Evolutionary conservation across 2,797 vertebrate genomes (phyloP).

Genomic region (Pygocentrus nattereri): DNA sequence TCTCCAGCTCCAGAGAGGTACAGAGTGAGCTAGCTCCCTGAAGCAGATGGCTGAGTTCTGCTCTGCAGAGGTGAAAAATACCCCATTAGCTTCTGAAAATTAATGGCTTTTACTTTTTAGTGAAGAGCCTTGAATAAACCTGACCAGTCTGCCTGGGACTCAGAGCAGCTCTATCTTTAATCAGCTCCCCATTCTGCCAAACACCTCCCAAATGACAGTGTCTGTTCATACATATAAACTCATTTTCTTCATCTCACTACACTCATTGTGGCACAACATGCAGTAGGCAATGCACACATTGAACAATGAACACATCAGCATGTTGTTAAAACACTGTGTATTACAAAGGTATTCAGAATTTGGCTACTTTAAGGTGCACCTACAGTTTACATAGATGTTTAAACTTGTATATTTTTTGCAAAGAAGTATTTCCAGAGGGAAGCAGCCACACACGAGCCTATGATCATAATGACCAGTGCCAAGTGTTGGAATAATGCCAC

Average conservation of each 20-base stretch:
- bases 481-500: not conserved
- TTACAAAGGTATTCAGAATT: not conserved
- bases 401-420: not conserved
- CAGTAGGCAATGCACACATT: too few relatives aligned
- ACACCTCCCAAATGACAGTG: constrained; percentile 14
- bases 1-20: constrained; percentile 65
- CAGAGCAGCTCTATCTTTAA: constrained; percentile 34
- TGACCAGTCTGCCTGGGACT: constrained; percentile 64
- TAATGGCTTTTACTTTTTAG: constrained; percentile 75
- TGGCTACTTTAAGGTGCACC: not conserved
- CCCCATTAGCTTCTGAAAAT: constrained; percentile 76
- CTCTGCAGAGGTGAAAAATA: constrained; percentile 77
- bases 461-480: not conserved
- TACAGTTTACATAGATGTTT: not conserved
- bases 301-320: not conserved
- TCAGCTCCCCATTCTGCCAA: constrained; percentile 37
- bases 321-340: not conserved
- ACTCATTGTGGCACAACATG: not conserved
- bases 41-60: constrained; percentile 80
- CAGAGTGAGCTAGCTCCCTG: constrained; percentile 65
- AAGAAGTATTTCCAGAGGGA: not conserved
- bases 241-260: not conserved
- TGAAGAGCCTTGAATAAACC: constrained; percentile 69
- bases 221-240: constrained; percentile 18
- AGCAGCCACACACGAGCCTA: not conserved